Evolutionary conservation across 2,888 invertebrate species (phyloP), one percentile per base, ranked within the genome.

Genomic region (Ophraella communa): DNA sequence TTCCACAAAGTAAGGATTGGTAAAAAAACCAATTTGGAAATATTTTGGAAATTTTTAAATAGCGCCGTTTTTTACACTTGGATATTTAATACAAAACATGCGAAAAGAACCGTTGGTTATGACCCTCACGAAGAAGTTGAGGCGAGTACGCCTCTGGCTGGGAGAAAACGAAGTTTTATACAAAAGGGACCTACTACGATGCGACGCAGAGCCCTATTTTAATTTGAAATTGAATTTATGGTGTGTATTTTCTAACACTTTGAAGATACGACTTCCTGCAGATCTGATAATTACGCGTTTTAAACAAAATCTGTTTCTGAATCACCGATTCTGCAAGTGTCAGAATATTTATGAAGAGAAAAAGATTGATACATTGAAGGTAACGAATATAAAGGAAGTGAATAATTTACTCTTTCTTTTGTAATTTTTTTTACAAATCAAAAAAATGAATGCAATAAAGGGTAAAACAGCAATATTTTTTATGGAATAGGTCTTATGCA

Each of bases 201-300:
- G 27, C 49, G 49, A 51, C 51, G 42, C 49, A 60, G 44, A 60
- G 78, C 78, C 75, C 78, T 71, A 77, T 77, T 78, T 79, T 79
- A 79, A 78, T 77, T 70, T 74, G 75, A 79, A 79, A 81, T 80
- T 80, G 79, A 79, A 80, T 81, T 80, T 79, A 72, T 72, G 76
- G 76, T 75, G 78, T 75, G 77, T 77, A 78, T 77, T 78, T 78
- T 76, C 76, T 78, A 77, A 77, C 78, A 78, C 78, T 79, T 79
- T 78, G 78, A 79, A 78, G 79, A 75, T 77, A 73, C 73, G 78
- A 77, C 73, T 76, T 78, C 80, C 80, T 76, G 79, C 74, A 71
- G 80, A 77, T 77, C 78, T 77, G 75, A 77, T 80, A 80, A 80
- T 80, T 80, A 79, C 77, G 63, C 71, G 69, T 73, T 76, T 75